These are phyloP conservation scores for Sebastes fasciatus DNA, from an alignment of 2,113 vertebrate species.

Conservation along the genomic window DNA sequence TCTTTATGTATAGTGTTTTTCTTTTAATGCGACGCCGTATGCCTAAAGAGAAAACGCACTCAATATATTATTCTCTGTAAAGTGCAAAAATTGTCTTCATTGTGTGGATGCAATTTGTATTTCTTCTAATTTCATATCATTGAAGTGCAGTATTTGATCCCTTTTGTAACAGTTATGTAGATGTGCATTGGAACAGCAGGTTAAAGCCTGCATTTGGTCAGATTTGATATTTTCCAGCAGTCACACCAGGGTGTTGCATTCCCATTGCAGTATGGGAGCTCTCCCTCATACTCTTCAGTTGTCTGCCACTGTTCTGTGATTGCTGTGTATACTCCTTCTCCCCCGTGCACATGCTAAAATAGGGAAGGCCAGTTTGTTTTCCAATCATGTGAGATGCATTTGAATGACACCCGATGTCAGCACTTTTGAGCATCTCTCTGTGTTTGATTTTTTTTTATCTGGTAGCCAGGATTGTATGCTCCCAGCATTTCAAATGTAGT, in stretches of 20 bases:
- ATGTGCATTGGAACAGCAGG: not conserved
- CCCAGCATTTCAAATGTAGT: constrained; percentile 63
- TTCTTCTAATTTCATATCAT: constrained; percentile 17
- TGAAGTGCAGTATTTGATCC: constrained; percentile 25
- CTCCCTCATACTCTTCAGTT: constrained; percentile 25
- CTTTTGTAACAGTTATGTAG: not conserved
- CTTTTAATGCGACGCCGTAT: constrained; percentile 30
- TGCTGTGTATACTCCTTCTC: constrained; percentile 40
- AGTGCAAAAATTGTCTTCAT: constrained; percentile 42
- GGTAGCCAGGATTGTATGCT: constrained; percentile 53
- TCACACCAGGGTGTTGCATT: constrained; percentile 45
- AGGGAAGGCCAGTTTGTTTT: constrained; percentile 55
- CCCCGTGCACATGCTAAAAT: constrained; percentile 31
- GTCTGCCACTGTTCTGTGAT: constrained; percentile 49
- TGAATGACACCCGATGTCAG: constrained; percentile 72
- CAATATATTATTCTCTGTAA: constrained; percentile 65
- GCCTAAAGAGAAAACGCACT: constrained; percentile 61
- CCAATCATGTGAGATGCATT: constrained; percentile 65
- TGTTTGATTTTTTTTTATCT: constrained; percentile 58
- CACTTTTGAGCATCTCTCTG: constrained; percentile 63
- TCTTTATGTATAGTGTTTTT: constrained; percentile 53
- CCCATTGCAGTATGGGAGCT: constrained; percentile 53
- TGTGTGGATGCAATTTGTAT: not conserved
- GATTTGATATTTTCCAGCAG: constrained; percentile 44
- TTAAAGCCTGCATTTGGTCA: constrained; percentile 32